A percentile compares a stretch with the other conserved stretches of the same genome.
Conservation (phyloP, 2,113 vertebrate species). For the Myotis brandtii region DNA sequence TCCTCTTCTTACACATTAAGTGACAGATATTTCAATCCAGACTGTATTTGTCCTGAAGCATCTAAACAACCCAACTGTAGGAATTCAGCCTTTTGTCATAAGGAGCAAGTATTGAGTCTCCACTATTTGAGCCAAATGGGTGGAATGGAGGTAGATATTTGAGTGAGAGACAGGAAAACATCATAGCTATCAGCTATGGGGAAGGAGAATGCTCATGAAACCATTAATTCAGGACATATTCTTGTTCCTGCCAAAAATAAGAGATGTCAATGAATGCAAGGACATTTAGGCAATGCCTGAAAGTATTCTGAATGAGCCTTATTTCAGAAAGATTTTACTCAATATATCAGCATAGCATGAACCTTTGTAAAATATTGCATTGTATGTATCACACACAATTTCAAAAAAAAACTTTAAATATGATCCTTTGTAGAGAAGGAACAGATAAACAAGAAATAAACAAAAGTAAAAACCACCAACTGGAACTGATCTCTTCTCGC, state of each 20-base stretch:
- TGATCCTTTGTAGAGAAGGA: background rate
- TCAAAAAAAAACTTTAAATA: background rate
- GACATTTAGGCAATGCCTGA: background rate
- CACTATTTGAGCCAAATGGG: background rate
- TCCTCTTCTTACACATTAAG: background rate
- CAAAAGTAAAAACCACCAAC: background rate
- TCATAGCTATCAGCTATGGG: background rate
- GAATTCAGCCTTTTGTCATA: background rate
- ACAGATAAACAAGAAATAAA: background rate
- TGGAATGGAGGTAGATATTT: background rate
- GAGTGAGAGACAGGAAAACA: background rate
- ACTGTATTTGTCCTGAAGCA: background rate
- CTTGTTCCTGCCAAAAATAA: constrained; percentile 24
- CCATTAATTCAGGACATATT: background rate
- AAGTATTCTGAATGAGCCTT: background rate
- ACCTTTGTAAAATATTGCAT: background rate
- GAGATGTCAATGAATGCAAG: background rate
- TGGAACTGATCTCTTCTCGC: background rate
- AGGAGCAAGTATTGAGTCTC: background rate
- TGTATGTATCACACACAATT: background rate
- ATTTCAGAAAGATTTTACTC: constrained; percentile 43
- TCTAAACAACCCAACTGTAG: background rate
- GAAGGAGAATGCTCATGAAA: background rate
- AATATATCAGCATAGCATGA: background rate
- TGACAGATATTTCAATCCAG: background rate